Conservation (phyloP, 1,140 invertebrate genomes). For the Dendroctonus valens region DNA sequence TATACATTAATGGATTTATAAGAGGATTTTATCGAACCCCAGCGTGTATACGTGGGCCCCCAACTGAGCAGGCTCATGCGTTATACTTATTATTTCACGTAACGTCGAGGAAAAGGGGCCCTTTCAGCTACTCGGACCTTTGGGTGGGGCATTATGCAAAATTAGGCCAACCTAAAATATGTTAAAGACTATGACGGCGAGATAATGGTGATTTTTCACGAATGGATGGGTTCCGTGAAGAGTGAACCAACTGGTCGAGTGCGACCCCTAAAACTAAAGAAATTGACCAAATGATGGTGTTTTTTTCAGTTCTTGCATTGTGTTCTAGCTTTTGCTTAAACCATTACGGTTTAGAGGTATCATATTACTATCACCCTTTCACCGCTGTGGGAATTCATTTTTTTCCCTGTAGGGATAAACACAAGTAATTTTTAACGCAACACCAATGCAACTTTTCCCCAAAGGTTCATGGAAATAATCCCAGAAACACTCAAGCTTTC, state of each 20-base stretch:
- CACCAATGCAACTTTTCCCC: too few relatives aligned
- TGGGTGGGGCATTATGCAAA: constrained; percentile 32
- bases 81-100: constrained; percentile 32
- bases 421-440: too few relatives aligned
- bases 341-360: constrained; percentile 4
- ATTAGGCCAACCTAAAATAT: constrained; percentile 19
- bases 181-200: constrained; percentile 1
- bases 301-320: constrained; percentile 27
- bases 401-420: too few relatives aligned
- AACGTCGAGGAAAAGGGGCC: constrained; percentile 16
- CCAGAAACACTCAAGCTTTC: too few relatives aligned
- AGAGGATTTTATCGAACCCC: constrained; percentile 26
- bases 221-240: constrained; percentile 14
- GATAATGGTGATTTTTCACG: constrained; percentile 27
- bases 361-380: not conserved
- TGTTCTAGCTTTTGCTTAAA: constrained; percentile 14
- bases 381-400: constrained; percentile 1
- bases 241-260: constrained; percentile 12
- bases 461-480: too few relatives aligned
- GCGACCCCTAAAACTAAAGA: not conserved
- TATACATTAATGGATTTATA: constrained; percentile 32
- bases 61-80: constrained; percentile 26
- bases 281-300: constrained; percentile 7
- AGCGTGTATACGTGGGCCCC: constrained; percentile 14
- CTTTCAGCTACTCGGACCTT: constrained; percentile 12